phyloP scores from a whole-genome alignment of 2,888 invertebrate genomes.

The Timandra comae region DNA sequence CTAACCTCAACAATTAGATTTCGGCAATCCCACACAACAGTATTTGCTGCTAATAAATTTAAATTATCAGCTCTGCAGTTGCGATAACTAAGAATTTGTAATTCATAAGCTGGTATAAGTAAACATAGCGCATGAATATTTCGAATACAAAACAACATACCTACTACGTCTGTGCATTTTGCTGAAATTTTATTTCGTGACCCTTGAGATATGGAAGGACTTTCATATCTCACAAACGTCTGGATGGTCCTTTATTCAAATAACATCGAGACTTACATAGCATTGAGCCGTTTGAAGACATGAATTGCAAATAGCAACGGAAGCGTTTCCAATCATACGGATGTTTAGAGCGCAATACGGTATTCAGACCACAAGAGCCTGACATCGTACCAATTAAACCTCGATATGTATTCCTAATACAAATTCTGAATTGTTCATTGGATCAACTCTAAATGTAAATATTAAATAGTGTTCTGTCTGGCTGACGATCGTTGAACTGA shows the following conservation, averaged over 20 bases:
- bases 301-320: conserved; percentile 54
- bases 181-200: conserved; percentile 4
- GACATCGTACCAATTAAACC: conserved; percentile 48
- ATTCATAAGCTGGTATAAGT: too few species aligned
- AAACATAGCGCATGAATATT: too few species aligned
- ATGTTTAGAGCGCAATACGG: conserved; percentile 47
- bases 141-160: not conserved
- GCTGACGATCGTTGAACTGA: too few species aligned
- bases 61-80: too few species aligned
- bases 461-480: too few species aligned
- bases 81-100: too few species aligned
- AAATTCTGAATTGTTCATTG: conserved; percentile 27
- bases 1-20: conserved; percentile 9
- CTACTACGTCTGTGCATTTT: not conserved
- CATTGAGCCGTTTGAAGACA: conserved; percentile 30
- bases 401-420: conserved; percentile 40
- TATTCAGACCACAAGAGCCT: conserved; percentile 33
- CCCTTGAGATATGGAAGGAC: conserved; percentile 20
- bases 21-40: too few species aligned
- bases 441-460: conserved; percentile 1
- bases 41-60: too few species aligned
- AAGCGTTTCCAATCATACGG: conserved; percentile 49
- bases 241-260: conserved; percentile 23
- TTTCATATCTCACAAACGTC: conserved; percentile 17
- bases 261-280: conserved; percentile 21